Conservation (phyloP, 2,113 vertebrate genomes). For the Mormyrus iriodes region DNA sequence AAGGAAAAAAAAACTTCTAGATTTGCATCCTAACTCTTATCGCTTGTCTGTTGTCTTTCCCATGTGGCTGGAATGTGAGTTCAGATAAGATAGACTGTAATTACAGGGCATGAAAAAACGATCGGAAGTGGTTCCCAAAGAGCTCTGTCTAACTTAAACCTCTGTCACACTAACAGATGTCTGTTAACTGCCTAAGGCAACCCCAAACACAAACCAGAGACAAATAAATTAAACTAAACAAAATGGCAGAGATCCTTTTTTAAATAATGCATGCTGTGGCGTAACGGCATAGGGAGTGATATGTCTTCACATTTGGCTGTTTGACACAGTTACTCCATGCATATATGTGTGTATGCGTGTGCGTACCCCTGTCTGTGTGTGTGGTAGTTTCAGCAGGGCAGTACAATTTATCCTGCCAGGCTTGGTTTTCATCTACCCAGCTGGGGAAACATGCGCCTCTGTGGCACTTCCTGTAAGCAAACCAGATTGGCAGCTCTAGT, state of each 20-base stretch:
- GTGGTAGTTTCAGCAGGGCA: conserved; percentile 33
- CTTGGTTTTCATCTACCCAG: conserved; percentile 53
- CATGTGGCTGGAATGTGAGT: conserved; percentile 16
- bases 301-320: not conserved
- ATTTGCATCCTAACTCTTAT: conserved; percentile 18
- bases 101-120: conserved; percentile 22
- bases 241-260: not conserved
- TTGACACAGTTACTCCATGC: not conserved
- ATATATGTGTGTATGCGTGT: conserved; percentile 14
- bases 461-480: conserved; percentile 27
- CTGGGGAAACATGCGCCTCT: conserved; percentile 51
- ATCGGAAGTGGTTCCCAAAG: conserved; percentile 22
- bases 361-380: conserved; percentile 18
- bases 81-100: conserved; percentile 24
- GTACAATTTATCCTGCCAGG: conserved; percentile 20
- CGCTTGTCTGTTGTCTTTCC: conserved; percentile 17
- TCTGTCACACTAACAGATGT: conserved; percentile 19
- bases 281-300: not conserved
- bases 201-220: conserved; percentile 15
- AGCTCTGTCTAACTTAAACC: conserved; percentile 18
- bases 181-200: conserved; percentile 14
- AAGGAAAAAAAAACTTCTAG: not conserved
- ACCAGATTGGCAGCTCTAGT: conserved; percentile 25
- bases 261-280: not conserved
- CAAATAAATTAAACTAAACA: conserved; percentile 6